A percentile compares a stretch with the other conserved stretches of the same genome.
Evolutionary conservation across 2,113 vertebrate species (phyloP).

Genomic region (Mastomys coucha): DNA sequence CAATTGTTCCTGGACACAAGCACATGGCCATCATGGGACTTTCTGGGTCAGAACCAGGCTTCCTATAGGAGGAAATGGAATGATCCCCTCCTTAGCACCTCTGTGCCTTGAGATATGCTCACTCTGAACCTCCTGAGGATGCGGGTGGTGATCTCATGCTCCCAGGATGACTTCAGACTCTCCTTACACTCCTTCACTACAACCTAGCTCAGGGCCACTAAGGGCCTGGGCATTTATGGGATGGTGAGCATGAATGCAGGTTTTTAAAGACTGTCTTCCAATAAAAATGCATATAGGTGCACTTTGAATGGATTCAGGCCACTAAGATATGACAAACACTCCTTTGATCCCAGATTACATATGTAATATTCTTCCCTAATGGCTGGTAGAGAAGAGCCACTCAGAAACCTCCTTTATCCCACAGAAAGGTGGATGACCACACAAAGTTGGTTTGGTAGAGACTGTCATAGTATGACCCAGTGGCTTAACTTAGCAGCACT

Average conservation of each 20-base stretch:
- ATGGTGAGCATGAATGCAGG: not conserved
- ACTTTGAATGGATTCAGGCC: not conserved
- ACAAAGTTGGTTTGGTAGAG: not conserved
- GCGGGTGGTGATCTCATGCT: not conserved
- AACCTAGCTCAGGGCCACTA: not conserved
- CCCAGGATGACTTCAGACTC: not conserved
- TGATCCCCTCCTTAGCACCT: not conserved
- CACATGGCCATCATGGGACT: not conserved
- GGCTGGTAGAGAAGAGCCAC: not conserved
- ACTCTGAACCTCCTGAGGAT: not conserved
- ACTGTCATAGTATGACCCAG: not conserved
- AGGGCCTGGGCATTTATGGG: too few relatives aligned
- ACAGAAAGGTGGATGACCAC: not conserved
- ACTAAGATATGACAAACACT: not conserved
- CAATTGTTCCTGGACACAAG: constrained; percentile 92
- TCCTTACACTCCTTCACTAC: too few relatives aligned
- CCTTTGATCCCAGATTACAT: too few relatives aligned
- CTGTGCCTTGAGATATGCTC: not conserved
- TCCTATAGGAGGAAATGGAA: not conserved
- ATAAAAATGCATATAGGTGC: not conserved
- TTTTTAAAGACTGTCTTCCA: not conserved
- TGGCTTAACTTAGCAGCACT: not conserved
- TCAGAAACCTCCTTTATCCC: not conserved
- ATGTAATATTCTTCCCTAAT: too few relatives aligned
- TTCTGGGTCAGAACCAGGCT: too few relatives aligned